Base-by-base conservation (phyloP, 37 sponge, comb jelly and placozoan species). In the Eunapius fragilis region DNA sequence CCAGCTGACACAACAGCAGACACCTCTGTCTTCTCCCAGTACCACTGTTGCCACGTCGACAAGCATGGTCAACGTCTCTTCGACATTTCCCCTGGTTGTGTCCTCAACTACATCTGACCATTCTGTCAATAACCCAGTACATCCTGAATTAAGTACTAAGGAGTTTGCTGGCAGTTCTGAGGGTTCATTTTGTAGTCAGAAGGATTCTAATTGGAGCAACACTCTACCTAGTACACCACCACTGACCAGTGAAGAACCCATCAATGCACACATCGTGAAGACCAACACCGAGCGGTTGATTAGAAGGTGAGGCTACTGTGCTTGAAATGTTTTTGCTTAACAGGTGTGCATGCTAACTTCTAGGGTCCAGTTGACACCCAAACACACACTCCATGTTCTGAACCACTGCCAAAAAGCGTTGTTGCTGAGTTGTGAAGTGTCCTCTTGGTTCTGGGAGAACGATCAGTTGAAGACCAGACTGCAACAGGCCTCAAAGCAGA, bases 361-460 rank as follows among this genome's bases (percentile, higher is more conserved):
- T 45, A 87, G 88, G 74, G 32, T 72, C 32, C 58, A 68, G 24
- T 76, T 87, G 45, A 79, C 88, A 24, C 27, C 41, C 19, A n/a
- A 35, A n/a, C 50, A 81, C 82, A 81, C 50, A 45, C 36, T 87
- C 12, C 78, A 76, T 58, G 67, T 87, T 25, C n/a, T 87, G 32
- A 31, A 31, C 3, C 69, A 87, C 82, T 68, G 75, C 34, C 41
- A 72, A 25, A 25, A 41, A 2, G 82, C 88, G 25, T 76, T 34
- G 74, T 22, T 67, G 35, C 37, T 87, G 41, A 87, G 88, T 30
- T n/a, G 19, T 25, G 81, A 87, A 77, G 74, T 87, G 31, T 87
- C 88, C 3, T 30, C 45, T 25, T 87, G 88, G 88, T 87, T 87
- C 76, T 87, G 88, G 88, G 76, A 87, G 14, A 30, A 37, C n/a